phyloP scores from a whole-genome alignment of 92 coral and sea anemone species.

The Siderastrea radians region DNA sequence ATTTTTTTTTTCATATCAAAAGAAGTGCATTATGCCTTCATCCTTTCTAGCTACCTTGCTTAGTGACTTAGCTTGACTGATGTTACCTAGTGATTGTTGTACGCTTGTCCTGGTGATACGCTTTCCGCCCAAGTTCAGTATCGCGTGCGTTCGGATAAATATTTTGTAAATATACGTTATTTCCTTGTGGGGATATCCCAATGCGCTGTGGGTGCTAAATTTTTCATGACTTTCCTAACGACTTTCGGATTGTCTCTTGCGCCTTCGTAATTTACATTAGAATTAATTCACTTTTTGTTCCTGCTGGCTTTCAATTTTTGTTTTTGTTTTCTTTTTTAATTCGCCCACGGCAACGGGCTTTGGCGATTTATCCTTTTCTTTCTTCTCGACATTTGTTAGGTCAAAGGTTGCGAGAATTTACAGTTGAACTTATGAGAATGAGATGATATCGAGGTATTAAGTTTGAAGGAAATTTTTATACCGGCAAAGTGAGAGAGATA shows the following conservation, averaged over 20 bases:
- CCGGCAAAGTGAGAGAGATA: background rate
- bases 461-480: background rate
- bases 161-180: background rate
- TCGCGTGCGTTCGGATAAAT: background rate
- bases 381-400: background rate
- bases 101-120: background rate
- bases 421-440: background rate
- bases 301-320: background rate
- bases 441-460: background rate
- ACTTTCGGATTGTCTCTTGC: background rate
- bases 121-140: background rate
- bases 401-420: background rate
- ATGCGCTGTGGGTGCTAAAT: constrained; percentile 3
- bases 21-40: background rate
- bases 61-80: background rate
- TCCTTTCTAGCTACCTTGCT: background rate
- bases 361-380: too few species aligned
- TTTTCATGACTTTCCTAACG: constrained; percentile 22
- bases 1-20: background rate
- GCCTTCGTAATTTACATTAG: constrained; percentile 16
- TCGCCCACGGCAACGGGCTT: constrained; percentile 21
- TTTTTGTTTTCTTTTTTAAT: background rate
- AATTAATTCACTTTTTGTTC: background rate
- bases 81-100: background rate
- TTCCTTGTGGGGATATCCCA: background rate